phyloP scores from a whole-genome alignment of 2,888 invertebrate genomes.

The Metellina segmentata region DNA sequence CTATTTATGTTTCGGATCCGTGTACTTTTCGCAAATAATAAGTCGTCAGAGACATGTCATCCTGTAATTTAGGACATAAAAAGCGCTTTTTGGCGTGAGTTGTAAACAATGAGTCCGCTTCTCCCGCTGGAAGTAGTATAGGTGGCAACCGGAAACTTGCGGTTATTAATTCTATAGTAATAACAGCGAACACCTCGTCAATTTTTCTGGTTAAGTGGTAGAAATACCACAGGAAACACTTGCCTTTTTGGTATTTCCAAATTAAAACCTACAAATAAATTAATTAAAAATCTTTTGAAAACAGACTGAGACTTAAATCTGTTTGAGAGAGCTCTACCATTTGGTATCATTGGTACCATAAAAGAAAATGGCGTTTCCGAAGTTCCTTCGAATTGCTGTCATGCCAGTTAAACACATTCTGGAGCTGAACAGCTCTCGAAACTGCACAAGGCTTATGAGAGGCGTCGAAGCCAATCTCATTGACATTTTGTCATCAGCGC shows the following conservation, averaged over 20 bases:
- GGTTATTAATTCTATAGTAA: neutral
- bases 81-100: neutral
- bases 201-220: too few relatives aligned
- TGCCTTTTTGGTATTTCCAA: too few relatives aligned
- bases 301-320: too few relatives aligned
- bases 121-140: neutral
- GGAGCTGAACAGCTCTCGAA: neutral
- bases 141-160: neutral
- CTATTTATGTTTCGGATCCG: neutral
- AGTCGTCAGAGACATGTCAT: neutral
- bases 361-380: neutral
- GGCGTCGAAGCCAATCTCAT: slow-evolving; percentile 25
- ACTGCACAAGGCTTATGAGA: neutral
- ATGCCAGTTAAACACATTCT: neutral
- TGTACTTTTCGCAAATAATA: neutral
- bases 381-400: slow-evolving; percentile 12
- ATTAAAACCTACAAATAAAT: too few relatives aligned
- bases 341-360: neutral
- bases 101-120: neutral
- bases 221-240: too few relatives aligned
- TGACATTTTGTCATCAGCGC: neutral
- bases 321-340: too few relatives aligned
- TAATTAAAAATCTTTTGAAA: too few relatives aligned
- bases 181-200: too few relatives aligned
- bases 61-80: neutral